Base-by-base conservation (phyloP, 2,888 invertebrate species). In the Cinara cedri region DNA sequence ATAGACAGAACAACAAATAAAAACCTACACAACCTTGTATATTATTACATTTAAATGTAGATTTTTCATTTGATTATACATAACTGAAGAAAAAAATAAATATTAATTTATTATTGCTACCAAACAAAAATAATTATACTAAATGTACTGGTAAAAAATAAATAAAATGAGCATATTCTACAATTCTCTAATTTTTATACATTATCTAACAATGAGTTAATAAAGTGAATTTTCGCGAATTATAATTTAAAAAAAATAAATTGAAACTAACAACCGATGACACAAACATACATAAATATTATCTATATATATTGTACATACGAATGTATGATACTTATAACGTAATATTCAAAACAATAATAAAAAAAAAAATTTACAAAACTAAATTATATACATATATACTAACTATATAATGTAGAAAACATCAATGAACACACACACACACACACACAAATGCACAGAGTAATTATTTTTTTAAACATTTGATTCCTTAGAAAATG, bases 401-500 rank as follows among this genome's bases (percentile, higher is more conserved):
- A 54, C 63, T 63, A 63, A 42, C 10, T 21, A 66, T 14, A 49
- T 46, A 74, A 54, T 21, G 63, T 62, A 62, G 14, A 62, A 49
- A 14, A 72, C 62, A 72, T 46, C 13, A 13, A 46, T 65, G 46
- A 76, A 76, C 55, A 78, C 68, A 78, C n/a, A n/a, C n/a, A n/a
- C n/a, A n/a, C n/a, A n/a, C n/a, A n/a, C n/a, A n/a, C n/a, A n/a
- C n/a, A n/a, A n/a, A n/a, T n/a, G n/a, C n/a, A n/a, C n/a, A n/a
- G n/a, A n/a, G n/a, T n/a, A n/a, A n/a, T n/a, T n/a, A n/a, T n/a
- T n/a, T n/a, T n/a, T n/a, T n/a, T n/a, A n/a, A n/a, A n/a, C n/a
- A n/a, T n/a, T n/a, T n/a, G n/a, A n/a, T n/a, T n/a, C n/a, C n/a
- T n/a, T n/a, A n/a, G n/a, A n/a, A n/a, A n/a, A n/a, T n/a, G n/a